Evolutionary conservation across 2,113 vertebrate genomes (phyloP), one percentile per base, ranked within the genome.

Genomic region (Caretta caretta): DNA sequence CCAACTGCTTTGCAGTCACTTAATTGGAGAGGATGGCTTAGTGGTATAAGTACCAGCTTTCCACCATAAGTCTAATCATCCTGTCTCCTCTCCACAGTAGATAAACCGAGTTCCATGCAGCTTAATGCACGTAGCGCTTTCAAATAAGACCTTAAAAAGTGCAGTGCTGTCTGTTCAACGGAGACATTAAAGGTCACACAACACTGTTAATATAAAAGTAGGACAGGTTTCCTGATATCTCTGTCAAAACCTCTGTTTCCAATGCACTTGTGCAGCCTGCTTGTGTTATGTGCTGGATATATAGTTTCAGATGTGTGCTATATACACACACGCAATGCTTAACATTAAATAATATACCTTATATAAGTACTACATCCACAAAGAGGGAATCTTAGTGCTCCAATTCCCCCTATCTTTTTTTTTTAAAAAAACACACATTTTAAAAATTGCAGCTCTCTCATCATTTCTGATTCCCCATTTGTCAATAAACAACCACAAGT

Each of bases 21-120:
- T 16, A 27, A n/a, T 75, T 38, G n/a, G 42, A 25, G 48, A 72
- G 65, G 89, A 14, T 2, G 5, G 22, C 42, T 56, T 22, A 12
- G 51, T 3, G 78, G 14, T 65, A 7, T 3, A 0, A 59, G 49
- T 1, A 4, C 20, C 1, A 5, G 49, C n/a, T 29, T 29, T 54
- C 85, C 24, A 1, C 1, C 0, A 5, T 0, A 0, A 82, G 25
- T 27, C 42, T 78, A 46, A 78, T 48, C 75, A 46, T 27, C 25
- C 24, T 78, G 24, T 48, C 75, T 78, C 7, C 75, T 46, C 22
- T 69, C 38, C 81, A 50, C 48, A 22, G 22, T 50, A 81, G 78
- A n/a, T 22, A 22, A 11, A 27, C 6, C 0, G 1, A 57, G 6
- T 1, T 22, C 19, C 5, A 31, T 25, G 38, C 8, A 76, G 19